A percentile compares a stretch with the other conserved stretches of the same genome.
phyloP scores from a whole-genome alignment of 2,888 invertebrate genomes.

The Syrphus vitripennis region DNA sequence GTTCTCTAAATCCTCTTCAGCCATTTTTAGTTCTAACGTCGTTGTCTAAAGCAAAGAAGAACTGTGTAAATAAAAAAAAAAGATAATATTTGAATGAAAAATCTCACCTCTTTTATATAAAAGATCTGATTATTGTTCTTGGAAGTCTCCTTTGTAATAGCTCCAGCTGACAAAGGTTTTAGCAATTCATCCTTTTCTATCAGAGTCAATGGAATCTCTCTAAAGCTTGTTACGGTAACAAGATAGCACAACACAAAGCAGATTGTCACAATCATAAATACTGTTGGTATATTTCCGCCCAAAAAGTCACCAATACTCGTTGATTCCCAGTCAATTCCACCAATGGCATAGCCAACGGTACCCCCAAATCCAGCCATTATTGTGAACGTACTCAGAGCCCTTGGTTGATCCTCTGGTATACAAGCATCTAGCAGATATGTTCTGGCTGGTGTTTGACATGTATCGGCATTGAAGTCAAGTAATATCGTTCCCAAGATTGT shows the following conservation, averaged over 20 bases:
- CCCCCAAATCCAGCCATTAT: conserved; percentile 86
- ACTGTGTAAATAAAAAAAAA: neutral
- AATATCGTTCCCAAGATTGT: conserved; percentile 85
- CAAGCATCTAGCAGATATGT: conserved; percentile 85
- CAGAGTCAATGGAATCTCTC: conserved; percentile 83
- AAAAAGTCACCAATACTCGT: conserved; percentile 81
- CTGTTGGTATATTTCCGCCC: conserved; percentile 84
- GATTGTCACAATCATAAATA: conserved; percentile 83
- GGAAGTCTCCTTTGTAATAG: conserved; percentile 78
- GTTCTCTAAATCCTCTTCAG: conserved; percentile 59
- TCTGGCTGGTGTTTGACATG: conserved; percentile 85
- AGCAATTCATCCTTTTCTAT: conserved; percentile 79
- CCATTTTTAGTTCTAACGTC: conserved; percentile 75
- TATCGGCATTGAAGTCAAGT: conserved; percentile 85
- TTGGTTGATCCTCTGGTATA: conserved; percentile 84
- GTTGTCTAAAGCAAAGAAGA: conserved; percentile 73
- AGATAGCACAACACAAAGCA: conserved; percentile 83
- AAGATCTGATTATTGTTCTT: conserved; percentile 77
- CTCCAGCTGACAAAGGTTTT: conserved; percentile 77
- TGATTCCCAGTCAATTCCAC: conserved; percentile 84
- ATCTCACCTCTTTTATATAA: conserved; percentile 77
- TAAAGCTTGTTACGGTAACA: conserved; percentile 84
- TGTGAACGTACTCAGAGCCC: conserved; percentile 84
- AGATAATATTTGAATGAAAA: neutral
- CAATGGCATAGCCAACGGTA: conserved; percentile 84